A percentile compares a stretch with the other conserved stretches of the same genome.
These are phyloP conservation scores for Odontomachus brunneus DNA, from an alignment of 1,140 invertebrate genomes.

Conservation along the genomic window DNA sequence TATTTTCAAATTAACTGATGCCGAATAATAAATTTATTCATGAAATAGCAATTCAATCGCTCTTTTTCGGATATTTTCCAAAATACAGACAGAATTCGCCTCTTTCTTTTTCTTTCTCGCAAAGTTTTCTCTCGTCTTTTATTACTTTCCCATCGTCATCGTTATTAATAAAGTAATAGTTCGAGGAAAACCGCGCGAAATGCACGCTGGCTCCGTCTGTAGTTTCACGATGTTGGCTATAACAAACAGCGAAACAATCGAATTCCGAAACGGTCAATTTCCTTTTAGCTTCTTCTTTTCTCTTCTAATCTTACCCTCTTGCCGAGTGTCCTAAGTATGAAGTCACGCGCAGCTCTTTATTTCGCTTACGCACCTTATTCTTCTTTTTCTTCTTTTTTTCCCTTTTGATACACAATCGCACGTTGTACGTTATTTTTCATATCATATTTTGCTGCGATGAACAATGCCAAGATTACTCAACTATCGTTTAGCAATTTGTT, in stretches of 20 bases:
- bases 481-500: slow-evolving; percentile 3
- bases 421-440: slow-evolving; percentile 21
- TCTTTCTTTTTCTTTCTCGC: neutral
- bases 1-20: too few relatives aligned
- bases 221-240: slow-evolving; percentile 26
- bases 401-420: slow-evolving; percentile 12
- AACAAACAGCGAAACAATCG: slow-evolving; percentile 62
- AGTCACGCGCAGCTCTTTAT: slow-evolving; percentile 41
- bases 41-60: neutral
- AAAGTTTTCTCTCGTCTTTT: neutral
- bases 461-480: slow-evolving; percentile 46
- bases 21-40: too few relatives aligned
- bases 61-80: neutral
- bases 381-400: neutral
- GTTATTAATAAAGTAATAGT: neutral
- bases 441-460: neutral
- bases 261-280: slow-evolving; percentile 57
- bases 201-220: neutral
- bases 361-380: slow-evolving; percentile 20
- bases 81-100: neutral
- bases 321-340: neutral
- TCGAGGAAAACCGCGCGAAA: neutral
- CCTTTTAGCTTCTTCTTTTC: neutral
- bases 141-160: slow-evolving; percentile 4
- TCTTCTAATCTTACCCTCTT: neutral